Conservation (phyloP, 92 coral and sea anemone genomes). For the Micromussa lordhowensis region DNA sequence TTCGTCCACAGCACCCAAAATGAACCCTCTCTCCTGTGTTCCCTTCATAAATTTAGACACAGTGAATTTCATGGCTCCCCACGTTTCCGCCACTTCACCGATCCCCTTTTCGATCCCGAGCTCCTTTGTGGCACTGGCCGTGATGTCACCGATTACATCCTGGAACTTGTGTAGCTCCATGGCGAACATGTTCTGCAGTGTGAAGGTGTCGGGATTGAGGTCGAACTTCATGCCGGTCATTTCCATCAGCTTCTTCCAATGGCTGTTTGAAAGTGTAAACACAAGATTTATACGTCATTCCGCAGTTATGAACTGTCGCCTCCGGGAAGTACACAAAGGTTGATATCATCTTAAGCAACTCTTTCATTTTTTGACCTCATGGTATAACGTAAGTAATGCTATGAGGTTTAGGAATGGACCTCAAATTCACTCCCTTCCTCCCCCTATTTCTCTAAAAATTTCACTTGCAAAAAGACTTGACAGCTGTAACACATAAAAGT, state of each 20-base stretch:
- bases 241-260: slow-evolving; percentile 99
- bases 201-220: slow-evolving; percentile 98
- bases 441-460: no score
- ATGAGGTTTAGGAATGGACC: no score
- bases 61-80: slow-evolving; percentile 96
- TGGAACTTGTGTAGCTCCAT: slow-evolving; percentile 99
- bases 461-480: no score
- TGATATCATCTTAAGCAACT: not conserved
- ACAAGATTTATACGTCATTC: not conserved
- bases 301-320: not conserved
- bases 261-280: slow-evolving; percentile 57
- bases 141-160: slow-evolving; percentile 99
- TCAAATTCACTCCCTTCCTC: no score
- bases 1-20: slow-evolving; percentile 95
- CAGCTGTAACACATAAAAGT: not conserved
- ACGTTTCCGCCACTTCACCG: slow-evolving; percentile 90
- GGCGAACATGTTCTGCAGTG: slow-evolving; percentile 99
- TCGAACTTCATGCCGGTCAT: slow-evolving; percentile 99
- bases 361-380: no score
- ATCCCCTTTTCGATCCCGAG: slow-evolving; percentile 98
- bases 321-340: not conserved
- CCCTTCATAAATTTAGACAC: slow-evolving; percentile 99
- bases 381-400: no score
- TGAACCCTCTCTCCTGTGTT: slow-evolving; percentile 97
- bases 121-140: slow-evolving; percentile 99